Evolutionary conservation across 2,113 vertebrate genomes (phyloP), one percentile per base, ranked within the genome.

Genomic region (Himantopus leucocephalus): DNA sequence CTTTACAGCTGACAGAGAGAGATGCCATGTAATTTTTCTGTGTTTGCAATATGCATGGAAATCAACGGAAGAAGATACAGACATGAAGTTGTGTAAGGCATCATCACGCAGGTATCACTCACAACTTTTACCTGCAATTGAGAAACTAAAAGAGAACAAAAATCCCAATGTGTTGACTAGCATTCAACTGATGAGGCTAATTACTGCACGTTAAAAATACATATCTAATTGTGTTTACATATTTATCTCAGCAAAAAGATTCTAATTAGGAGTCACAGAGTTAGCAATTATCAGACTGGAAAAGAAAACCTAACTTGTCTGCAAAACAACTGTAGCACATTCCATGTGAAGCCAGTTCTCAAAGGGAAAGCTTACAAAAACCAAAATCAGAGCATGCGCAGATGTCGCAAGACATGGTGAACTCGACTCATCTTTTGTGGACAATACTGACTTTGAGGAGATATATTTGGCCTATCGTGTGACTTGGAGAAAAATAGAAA

Each of bases 161-260:
- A 84, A 94, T 74, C 50, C 23, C 41, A 64, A 14, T 21, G 23
- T 76, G 37, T 82, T 60, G 81, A 79, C 95, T 92, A 94, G 72
- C 60, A 84, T 47, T 92, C 68, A 93, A 71, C 60, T 73, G 50
- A 62, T 8, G 27, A 84, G 30, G 73, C 66, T 88, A 47, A 91
- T 95, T 71, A 92, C 79, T 47, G 47, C 62, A 64, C 2, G 22
- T 71, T 91, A 91, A 73, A 82, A 94, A 94, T 95, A 94, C 62
- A 39, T 60, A 68, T 59, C 23, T 85, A 67, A 71, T 77, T 71
- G 24, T 95, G 90, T 92, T 95, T 93, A 96, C n/a, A 30, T 92
- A 97, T 95, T 94, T 96, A 95, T 83, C 64, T 93, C 73, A 92
- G 92, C 85, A 97, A 97, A 98, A 92, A 78, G 53, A 85, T 87